phyloP scores from a whole-genome alignment of 2,113 vertebrate genomes.

The Phylloscopus whistleri region DNA sequence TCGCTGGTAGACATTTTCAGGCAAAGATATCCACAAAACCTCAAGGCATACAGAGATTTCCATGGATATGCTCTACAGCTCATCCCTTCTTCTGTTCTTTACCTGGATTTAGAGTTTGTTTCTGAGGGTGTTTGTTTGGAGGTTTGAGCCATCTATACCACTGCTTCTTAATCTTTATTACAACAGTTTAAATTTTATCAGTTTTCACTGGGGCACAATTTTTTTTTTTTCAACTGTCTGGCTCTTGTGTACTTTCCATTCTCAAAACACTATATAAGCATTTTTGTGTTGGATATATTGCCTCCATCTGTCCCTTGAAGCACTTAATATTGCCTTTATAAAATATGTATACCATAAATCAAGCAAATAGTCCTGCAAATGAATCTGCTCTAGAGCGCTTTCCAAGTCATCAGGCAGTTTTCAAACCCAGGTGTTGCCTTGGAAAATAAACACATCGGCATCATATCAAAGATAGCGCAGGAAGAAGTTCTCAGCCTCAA shows the following conservation, averaged over 20 bases:
- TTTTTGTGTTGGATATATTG: not conserved
- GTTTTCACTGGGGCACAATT: not conserved
- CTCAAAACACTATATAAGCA: not conserved
- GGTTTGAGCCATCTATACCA: not conserved
- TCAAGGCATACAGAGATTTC: not conserved
- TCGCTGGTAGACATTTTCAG: not conserved
- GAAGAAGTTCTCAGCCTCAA: not conserved
- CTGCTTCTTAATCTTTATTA: not conserved
- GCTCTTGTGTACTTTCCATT: not conserved
- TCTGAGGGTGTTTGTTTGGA: not conserved
- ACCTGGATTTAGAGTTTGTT: not conserved
- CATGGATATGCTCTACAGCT: not conserved
- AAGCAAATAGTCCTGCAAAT: not conserved
- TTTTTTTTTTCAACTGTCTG: not conserved
- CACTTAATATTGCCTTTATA: constrained; percentile 15
- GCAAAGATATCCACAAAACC: not conserved
- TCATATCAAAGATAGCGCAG: not conserved
- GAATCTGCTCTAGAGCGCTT: not conserved
- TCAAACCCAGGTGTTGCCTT: not conserved
- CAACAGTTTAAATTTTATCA: not conserved
- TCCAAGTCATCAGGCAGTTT: not conserved
- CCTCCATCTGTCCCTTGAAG: not conserved
- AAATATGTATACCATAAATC: not conserved
- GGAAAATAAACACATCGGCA: not conserved
- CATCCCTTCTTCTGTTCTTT: not conserved